phyloP scores from a whole-genome alignment of 2,888 invertebrate genomes.

The Phyllotreta striolata region DNA sequence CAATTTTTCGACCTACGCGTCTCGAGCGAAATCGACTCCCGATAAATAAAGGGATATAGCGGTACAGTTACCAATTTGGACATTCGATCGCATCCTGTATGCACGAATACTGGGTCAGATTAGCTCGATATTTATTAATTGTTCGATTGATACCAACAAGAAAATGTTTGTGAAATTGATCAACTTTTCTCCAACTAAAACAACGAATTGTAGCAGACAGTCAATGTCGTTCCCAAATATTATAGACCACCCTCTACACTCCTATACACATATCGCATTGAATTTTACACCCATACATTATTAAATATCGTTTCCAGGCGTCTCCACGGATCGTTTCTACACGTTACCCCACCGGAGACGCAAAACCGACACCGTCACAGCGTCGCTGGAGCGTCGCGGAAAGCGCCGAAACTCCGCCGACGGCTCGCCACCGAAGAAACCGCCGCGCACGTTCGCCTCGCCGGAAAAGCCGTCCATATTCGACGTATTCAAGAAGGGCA shows the following conservation, averaged over 20 bases:
- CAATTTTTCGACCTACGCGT: conserved; percentile 34
- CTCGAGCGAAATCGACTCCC: conserved; percentile 19
- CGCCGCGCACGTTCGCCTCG: conserved; percentile 63
- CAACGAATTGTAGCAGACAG: no score
- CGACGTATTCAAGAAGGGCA: conserved; percentile 71
- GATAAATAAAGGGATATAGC: conserved; percentile 18
- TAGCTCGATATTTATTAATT: not conserved
- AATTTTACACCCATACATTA: not conserved
- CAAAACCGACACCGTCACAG: conserved; percentile 53
- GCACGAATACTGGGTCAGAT: conserved; percentile 13
- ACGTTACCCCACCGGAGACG: conserved; percentile 73
- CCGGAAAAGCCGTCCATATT: conserved; percentile 69
- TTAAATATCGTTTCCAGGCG: conserved; percentile 50
- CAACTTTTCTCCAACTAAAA: no score
- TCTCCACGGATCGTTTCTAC: conserved; percentile 70
- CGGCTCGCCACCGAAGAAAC: conserved; percentile 56
- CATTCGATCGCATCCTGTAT: conserved; percentile 8
- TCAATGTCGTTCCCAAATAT: no score
- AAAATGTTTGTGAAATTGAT: no score
- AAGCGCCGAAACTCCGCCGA: conserved; percentile 67
- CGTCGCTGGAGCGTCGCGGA: conserved; percentile 50
- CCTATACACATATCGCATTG: no score
- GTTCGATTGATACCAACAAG: no score
- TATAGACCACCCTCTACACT: not conserved
- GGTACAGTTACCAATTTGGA: conserved; percentile 28